Conservation (phyloP, 2,888 invertebrate species). For the Gymnocheta viridis region DNA sequence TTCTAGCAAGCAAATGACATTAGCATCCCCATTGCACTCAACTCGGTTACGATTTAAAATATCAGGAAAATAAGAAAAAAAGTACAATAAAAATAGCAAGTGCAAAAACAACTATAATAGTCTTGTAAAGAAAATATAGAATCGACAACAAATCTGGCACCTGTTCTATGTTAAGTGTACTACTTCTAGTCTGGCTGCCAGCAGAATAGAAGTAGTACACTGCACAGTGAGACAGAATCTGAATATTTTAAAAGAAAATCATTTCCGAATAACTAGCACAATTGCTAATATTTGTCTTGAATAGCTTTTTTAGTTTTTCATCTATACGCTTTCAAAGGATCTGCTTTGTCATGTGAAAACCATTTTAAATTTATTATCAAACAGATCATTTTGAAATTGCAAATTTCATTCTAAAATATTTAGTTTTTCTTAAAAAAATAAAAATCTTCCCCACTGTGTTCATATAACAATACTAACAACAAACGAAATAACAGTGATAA, state of each 20-base stretch:
- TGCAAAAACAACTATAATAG: background rate
- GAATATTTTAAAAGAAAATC: background rate
- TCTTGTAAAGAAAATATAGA: slow-evolving; percentile 3
- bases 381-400: no score
- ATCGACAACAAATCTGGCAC: slow-evolving; percentile 27
- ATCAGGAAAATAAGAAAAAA: background rate
- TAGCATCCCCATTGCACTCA: slow-evolving; percentile 60
- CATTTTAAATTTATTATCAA: background rate
- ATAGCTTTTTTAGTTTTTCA: no score
- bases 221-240: background rate
- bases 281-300: no score
- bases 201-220: no score
- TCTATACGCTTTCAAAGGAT: no score
- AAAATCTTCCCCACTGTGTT: background rate
- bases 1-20: slow-evolving; percentile 42
- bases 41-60: slow-evolving; percentile 21
- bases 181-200: background rate
- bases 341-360: no score
- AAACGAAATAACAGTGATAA: slow-evolving; percentile 38
- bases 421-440: no score
- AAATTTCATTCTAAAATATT: no score
- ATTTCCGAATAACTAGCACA: no score
- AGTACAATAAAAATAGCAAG: background rate
- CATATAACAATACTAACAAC: slow-evolving; percentile 38
- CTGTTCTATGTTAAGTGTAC: slow-evolving; percentile 8